Percentiles rank a stretch among this genome's conserved stretches.
phyloP scores from a whole-genome alignment of 2,797 vertebrate species.

The Xenopus petersii region DNA sequence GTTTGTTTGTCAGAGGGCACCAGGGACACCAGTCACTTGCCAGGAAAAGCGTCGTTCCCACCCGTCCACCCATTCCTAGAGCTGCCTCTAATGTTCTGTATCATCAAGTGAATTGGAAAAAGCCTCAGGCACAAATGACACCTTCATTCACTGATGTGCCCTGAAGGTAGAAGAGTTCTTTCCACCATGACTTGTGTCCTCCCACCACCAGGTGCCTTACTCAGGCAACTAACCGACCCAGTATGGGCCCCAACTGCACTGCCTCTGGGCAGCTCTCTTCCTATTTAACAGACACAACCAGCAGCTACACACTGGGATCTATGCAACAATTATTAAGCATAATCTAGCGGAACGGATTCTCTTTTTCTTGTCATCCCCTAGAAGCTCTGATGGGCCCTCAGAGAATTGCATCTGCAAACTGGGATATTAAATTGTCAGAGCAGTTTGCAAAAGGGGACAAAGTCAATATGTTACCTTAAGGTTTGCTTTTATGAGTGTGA shows the following conservation, averaged over 20 bases:
- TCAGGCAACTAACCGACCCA: slow-evolving; percentile 38
- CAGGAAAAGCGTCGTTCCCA: slow-evolving; percentile 62
- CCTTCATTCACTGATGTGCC: slow-evolving; percentile 71
- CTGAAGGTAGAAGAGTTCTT: slow-evolving; percentile 63
- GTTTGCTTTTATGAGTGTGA: slow-evolving; percentile 35
- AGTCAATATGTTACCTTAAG: slow-evolving; percentile 43
- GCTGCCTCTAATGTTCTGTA: slow-evolving; percentile 58
- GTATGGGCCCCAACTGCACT: slow-evolving; percentile 36
- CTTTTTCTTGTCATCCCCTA: slow-evolving; percentile 20
- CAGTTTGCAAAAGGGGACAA: slow-evolving; percentile 33
- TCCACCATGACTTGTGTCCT: slow-evolving; percentile 55
- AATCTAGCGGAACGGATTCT: slow-evolving; percentile 58
- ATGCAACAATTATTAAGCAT: slow-evolving; percentile 59
- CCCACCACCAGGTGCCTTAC: slow-evolving; percentile 62
- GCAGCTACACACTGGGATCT: slow-evolving; percentile 49
- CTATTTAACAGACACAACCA: slow-evolving; percentile 69
- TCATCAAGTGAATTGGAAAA: slow-evolving; percentile 61
- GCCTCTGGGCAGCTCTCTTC: slow-evolving; percentile 63
- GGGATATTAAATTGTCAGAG: slow-evolving; percentile 39
- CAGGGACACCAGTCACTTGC: slow-evolving; percentile 51
- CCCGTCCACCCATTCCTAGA: slow-evolving; percentile 63
- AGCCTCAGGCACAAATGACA: slow-evolving; percentile 62
- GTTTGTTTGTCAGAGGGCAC: slow-evolving; percentile 13
- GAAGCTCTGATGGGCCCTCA: slow-evolving; percentile 32
- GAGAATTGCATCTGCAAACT: slow-evolving; percentile 33